phyloP scores from a whole-genome alignment of 2,113 vertebrate genomes.

The Vulpes lagopus region DNA sequence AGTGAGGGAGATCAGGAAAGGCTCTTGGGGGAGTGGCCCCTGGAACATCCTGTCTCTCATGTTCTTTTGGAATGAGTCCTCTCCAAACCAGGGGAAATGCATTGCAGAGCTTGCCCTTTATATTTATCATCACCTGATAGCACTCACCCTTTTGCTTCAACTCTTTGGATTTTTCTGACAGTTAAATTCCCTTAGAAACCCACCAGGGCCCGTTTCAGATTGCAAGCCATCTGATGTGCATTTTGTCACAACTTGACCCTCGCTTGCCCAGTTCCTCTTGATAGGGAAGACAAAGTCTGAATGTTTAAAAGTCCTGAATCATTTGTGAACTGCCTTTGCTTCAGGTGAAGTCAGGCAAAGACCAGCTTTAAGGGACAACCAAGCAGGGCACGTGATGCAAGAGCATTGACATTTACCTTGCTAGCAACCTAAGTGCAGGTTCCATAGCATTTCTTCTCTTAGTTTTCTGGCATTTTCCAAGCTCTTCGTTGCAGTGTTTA shows the following conservation, averaged over 20 bases:
- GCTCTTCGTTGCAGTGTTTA: neutral
- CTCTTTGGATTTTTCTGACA: neutral
- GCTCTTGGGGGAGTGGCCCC: neutral
- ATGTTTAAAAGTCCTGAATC: neutral
- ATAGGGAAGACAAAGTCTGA: neutral
- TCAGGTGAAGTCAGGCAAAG: neutral
- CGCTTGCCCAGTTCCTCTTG: neutral
- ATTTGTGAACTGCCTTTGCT: neutral
- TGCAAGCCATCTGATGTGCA: accelerated
- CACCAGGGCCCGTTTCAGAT: neutral
- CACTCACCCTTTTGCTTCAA: neutral
- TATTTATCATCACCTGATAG: neutral
- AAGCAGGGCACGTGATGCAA: neutral
- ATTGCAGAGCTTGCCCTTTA: neutral
- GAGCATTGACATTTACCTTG: neutral
- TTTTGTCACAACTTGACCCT: neutral
- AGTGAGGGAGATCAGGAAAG: neutral
- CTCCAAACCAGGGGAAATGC: neutral
- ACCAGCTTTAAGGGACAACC: neutral
- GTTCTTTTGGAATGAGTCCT: neutral
- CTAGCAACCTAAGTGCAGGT: neutral
- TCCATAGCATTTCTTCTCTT: neutral
- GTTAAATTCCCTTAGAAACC: neutral
- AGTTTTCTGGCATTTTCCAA: neutral
- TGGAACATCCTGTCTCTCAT: neutral